Evolutionary conservation across 2,797 vertebrate species (phyloP).

Genomic region (Chrosomus eos): DNA sequence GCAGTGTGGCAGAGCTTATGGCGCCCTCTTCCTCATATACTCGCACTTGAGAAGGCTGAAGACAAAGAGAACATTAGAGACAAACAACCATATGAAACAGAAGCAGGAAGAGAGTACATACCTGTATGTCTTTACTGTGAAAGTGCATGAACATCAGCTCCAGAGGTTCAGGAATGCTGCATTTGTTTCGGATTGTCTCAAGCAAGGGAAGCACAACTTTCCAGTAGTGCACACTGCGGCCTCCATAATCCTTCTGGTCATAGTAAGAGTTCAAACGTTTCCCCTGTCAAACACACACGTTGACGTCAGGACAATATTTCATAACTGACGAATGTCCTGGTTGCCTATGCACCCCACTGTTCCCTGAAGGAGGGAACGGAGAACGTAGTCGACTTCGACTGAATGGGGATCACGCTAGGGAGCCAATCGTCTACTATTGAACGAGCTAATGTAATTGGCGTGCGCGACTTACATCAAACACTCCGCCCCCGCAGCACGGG

Average conservation of each 20-base stretch:
- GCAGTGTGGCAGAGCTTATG: conserved; percentile 84
- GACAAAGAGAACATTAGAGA: not conserved
- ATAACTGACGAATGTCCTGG: no score
- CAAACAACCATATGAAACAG: not conserved
- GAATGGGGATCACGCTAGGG: no score
- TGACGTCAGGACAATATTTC: not conserved
- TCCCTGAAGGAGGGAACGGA: no score
- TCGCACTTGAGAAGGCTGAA: conserved; percentile 82
- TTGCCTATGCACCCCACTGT: no score
- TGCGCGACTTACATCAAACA: no score
- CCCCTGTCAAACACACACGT: conserved; percentile 75
- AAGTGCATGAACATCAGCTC: conserved; percentile 95
- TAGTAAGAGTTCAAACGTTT: conserved; percentile 90
- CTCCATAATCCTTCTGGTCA: conserved; percentile 93
- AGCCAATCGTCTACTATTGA: no score
- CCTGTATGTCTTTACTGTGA: conserved; percentile 90
- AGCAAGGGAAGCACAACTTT: conserved; percentile 86
- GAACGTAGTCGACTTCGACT: no score
- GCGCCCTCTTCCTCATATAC: conserved; percentile 86
- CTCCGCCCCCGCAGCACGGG: no score
- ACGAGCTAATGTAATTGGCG: no score
- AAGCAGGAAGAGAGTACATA: conserved; percentile 57
- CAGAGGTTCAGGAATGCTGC: conserved; percentile 89
- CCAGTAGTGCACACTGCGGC: conserved; percentile 95
- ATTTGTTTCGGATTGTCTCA: conserved; percentile 86